Evolutionary conservation across 2,888 invertebrate genomes (phyloP).

Genomic region (Tetranychus piercei): DNA sequence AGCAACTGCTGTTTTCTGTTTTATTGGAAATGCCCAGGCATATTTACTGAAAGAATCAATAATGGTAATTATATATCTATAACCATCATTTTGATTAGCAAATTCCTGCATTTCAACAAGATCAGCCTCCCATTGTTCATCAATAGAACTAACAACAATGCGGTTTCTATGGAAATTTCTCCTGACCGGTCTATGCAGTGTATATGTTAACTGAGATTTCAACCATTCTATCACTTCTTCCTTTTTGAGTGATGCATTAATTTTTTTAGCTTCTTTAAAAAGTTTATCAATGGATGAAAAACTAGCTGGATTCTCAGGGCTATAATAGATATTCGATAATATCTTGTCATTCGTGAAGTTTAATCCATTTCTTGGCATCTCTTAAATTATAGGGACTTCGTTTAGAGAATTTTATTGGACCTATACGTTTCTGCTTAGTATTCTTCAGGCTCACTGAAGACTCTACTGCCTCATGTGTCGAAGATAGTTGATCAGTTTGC

Average conservation of each 20-base stretch:
- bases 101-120: slow-evolving; percentile 24
- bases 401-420: too few relatives aligned
- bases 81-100: slow-evolving; percentile 24
- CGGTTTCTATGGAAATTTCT: slow-evolving; percentile 19
- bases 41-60: slow-evolving; percentile 29
- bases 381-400: too few relatives aligned
- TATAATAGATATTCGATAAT: not conserved
- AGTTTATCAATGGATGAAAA: not conserved
- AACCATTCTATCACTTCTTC: slow-evolving; percentile 20
- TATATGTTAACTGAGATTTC: slow-evolving; percentile 18
- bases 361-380: too few relatives aligned
- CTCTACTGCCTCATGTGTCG: too few relatives aligned
- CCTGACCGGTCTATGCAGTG: slow-evolving; percentile 19
- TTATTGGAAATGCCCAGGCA: slow-evolving; percentile 26
- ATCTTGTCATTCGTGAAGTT: too few relatives aligned
- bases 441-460: too few relatives aligned
- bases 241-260: not conserved
- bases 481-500: too few relatives aligned
- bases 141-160: slow-evolving; percentile 25
- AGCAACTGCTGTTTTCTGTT: slow-evolving; percentile 24
- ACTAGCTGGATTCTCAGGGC: not conserved
- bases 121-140: slow-evolving; percentile 28
- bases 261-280: not conserved
- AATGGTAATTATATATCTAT: slow-evolving; percentile 26
- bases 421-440: too few relatives aligned